Percentiles rank a stretch among this genome's conserved stretches.
Evolutionary conservation across 2,888 invertebrate species (phyloP).

Genomic region (Eilema griseolum): DNA sequence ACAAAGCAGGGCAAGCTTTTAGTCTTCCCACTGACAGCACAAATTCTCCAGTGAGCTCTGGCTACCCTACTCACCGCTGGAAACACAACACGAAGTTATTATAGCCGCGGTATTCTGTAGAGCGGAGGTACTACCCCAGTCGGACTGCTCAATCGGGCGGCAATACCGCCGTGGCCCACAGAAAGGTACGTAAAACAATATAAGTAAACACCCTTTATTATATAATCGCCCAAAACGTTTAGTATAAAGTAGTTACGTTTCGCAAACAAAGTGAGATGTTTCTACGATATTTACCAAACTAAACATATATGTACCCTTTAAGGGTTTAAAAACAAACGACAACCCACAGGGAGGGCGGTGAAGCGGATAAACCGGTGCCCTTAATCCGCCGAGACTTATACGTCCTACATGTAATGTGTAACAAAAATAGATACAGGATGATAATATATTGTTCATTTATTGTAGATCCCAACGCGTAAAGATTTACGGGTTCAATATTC

Average conservation of each 20-base stretch:
- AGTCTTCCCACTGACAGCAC: too few relatives aligned
- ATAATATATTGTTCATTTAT: background rate
- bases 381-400: constrained; percentile 5
- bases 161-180: too few relatives aligned
- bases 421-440: background rate
- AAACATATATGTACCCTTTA: background rate
- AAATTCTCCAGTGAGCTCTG: too few relatives aligned
- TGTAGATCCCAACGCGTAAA: background rate
- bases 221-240: background rate
- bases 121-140: too few relatives aligned
- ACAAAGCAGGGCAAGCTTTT: too few relatives aligned
- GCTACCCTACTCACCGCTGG: too few relatives aligned
- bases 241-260: background rate
- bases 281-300: background rate
- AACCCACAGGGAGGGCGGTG: background rate
- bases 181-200: too few relatives aligned
- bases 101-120: too few relatives aligned
- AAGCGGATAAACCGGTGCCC: background rate
- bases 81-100: too few relatives aligned
- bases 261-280: background rate
- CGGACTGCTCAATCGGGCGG: too few relatives aligned
- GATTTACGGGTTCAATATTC: background rate
- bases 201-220: background rate
- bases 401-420: background rate
- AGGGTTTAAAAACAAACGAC: constrained; percentile 3